These are phyloP conservation scores for Theristicus caerulescens DNA, from an alignment of 2,113 vertebrate genomes.

Conservation along the genomic window DNA sequence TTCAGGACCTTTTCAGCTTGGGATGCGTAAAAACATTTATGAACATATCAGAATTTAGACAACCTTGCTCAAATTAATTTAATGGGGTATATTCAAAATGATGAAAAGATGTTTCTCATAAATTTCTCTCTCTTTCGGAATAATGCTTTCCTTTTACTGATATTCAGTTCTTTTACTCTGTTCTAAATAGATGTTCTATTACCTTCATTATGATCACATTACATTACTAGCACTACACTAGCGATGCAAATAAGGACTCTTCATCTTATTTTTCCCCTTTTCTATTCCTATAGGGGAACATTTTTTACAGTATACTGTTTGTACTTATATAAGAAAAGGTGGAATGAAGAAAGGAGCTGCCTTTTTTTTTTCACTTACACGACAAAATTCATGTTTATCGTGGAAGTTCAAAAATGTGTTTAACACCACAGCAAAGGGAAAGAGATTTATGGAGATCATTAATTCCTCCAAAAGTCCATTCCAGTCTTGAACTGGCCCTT, in stretches of 20 bases:
- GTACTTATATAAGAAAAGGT: not conserved
- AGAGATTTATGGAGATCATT: not conserved
- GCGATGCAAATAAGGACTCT: constrained; percentile 6
- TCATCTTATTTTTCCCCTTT: not conserved
- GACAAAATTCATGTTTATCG: not conserved
- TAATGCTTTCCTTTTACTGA: constrained; percentile 3
- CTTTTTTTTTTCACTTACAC: not conserved
- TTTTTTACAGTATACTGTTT: not conserved
- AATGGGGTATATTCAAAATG: not conserved
- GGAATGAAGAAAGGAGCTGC: not conserved
- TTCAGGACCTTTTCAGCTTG: not conserved
- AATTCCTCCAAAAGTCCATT: not conserved
- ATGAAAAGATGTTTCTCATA: constrained; percentile 27
- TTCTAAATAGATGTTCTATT: constrained; percentile 11
- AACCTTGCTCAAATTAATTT: constrained; percentile 18
- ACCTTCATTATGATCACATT: not conserved
- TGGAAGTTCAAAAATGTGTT: not conserved
- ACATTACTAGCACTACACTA: not conserved
- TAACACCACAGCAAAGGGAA: not conserved
- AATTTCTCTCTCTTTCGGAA: not conserved
- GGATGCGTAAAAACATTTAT: not conserved
- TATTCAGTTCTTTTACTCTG: not conserved
- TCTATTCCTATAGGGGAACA: not conserved
- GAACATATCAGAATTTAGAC: not conserved
- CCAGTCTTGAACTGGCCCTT: not conserved